Evolutionary conservation across 2,888 invertebrate genomes (phyloP).

Genomic region (Drosophila meridionalis): DNA sequence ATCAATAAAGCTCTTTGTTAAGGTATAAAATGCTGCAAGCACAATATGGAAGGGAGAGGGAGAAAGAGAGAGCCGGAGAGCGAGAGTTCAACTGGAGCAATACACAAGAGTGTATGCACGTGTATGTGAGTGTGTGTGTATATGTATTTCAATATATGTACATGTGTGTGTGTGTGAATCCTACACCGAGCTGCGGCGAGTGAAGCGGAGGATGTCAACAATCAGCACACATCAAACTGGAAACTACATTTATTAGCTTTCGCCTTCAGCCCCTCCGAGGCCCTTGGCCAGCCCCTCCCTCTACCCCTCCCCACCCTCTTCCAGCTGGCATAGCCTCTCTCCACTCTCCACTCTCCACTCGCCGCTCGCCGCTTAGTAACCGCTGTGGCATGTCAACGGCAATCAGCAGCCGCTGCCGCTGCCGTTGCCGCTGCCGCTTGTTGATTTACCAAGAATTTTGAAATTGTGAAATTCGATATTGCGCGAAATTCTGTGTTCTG

Average conservation of each 20-base stretch:
- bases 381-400: conserved; percentile 55
- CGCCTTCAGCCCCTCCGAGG: conserved; percentile 15
- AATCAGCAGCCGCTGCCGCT: conserved; percentile 42
- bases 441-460: conserved; percentile 66
- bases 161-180: background rate
- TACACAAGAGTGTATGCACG: conserved; percentile 5
- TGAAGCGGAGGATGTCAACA: conserved; percentile 37
- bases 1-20: background rate
- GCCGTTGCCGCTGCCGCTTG: conserved; percentile 2
- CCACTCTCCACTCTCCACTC: background rate
- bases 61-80: background rate
- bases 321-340: background rate
- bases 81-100: conserved; percentile 19
- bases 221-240: conserved; percentile 58
- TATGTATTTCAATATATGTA: no score
- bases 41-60: conserved; percentile 2
- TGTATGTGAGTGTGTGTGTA: conserved; percentile 2
- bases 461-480: conserved; percentile 67
- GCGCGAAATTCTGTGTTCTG: conserved; percentile 50
- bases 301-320: background rate
- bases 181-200: background rate
- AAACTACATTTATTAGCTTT: conserved; percentile 75
- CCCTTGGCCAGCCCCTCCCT: background rate
- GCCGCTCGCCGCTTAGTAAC: conserved; percentile 2
- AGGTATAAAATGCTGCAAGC: background rate